Conservation (phyloP, 2,888 invertebrate genomes). For the Sphecodes monilicornis region DNA sequence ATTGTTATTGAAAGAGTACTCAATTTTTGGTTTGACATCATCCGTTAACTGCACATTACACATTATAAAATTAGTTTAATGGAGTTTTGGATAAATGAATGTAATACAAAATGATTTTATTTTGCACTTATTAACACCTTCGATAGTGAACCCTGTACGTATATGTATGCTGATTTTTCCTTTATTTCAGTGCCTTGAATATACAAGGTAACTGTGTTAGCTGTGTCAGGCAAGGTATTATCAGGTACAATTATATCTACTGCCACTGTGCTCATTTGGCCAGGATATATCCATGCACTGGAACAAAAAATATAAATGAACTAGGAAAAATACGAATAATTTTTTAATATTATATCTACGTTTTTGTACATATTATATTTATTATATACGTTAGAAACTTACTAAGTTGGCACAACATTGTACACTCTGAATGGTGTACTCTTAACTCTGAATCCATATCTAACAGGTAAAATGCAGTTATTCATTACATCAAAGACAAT, state of each 20-base stretch:
- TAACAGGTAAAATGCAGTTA: conserved; percentile 86
- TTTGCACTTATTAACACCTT: conserved; percentile 49
- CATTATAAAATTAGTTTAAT: background rate
- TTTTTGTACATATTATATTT: background rate
- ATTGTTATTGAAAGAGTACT: conserved; percentile 88
- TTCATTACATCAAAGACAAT: conserved; percentile 91
- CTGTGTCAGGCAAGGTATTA: conserved; percentile 58
- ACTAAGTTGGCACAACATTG: conserved; percentile 86
- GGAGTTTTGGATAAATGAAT: background rate
- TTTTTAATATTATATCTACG: background rate
- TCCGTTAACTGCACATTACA: conserved; percentile 82
- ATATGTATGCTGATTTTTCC: conserved; percentile 77
- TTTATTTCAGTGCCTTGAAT: conserved; percentile 71
- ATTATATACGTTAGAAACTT: conserved; percentile 75
- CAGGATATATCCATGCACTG: conserved; percentile 73
- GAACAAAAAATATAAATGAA: background rate
- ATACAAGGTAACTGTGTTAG: conserved; percentile 74
- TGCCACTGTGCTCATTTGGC: conserved; percentile 70
- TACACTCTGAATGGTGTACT: conserved; percentile 86
- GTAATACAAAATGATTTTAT: background rate
- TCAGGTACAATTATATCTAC: conserved; percentile 73
- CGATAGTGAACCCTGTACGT: conserved; percentile 64
- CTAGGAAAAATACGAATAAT: background rate
- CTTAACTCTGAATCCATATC: conserved; percentile 87
- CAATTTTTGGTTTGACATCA: conserved; percentile 86